These are phyloP conservation scores for Percopsis transmontana DNA, from an alignment of 2,113 vertebrate species.

Conservation along the genomic window DNA sequence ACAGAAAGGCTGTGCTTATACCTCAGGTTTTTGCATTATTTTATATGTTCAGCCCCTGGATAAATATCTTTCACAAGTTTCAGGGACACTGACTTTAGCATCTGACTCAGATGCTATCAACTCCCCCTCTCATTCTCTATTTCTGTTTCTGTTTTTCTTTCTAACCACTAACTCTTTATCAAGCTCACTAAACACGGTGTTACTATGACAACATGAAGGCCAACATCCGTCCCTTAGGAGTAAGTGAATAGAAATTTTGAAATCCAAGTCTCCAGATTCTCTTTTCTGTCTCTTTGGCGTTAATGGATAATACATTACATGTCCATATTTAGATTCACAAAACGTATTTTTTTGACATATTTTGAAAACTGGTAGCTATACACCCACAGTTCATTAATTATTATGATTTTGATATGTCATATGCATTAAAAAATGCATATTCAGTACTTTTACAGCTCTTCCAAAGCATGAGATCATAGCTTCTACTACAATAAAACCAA, in stretches of 20 bases:
- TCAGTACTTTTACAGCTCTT: background rate
- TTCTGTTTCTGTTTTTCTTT: conserved; percentile 2
- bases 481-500: too few species aligned
- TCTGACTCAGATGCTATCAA: conserved; percentile 62
- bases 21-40: conserved; percentile 40
- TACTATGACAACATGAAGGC: conserved; percentile 75
- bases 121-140: conserved; percentile 4
- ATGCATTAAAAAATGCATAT: background rate
- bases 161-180: background rate
- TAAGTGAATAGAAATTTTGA: conserved; percentile 29
- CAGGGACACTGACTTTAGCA: conserved; percentile 66
- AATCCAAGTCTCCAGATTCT: conserved; percentile 19
- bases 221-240: conserved; percentile 43
- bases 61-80: conserved; percentile 69
- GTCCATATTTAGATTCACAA: too few species aligned
- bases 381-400: too few species aligned
- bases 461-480: background rate
- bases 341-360: too few species aligned
- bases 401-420: background rate
- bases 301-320: background rate
- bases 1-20: too few species aligned
- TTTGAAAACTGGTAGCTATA: too few species aligned
- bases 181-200: conserved; percentile 39
- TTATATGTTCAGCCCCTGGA: conserved; percentile 50
- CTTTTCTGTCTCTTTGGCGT: conserved; percentile 32